These are phyloP conservation scores for Apamea crenata DNA, from an alignment of 2,888 invertebrate genomes.

Conservation along the genomic window DNA sequence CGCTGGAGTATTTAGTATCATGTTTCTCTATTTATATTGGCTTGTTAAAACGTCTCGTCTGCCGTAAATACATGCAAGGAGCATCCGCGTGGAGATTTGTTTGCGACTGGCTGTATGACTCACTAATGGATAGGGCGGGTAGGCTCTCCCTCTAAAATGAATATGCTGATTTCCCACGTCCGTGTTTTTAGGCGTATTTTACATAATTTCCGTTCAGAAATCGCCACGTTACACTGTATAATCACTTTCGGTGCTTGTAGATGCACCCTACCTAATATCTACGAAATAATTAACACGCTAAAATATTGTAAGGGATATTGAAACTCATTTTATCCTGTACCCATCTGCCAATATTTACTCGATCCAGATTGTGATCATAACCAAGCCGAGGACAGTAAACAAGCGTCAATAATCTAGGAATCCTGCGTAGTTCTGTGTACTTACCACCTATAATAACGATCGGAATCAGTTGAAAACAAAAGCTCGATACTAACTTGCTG, in stretches of 20 bases:
- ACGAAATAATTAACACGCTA: conserved; percentile 39
- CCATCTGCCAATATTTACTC: conserved; percentile 55
- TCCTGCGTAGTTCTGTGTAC: conserved; percentile 12
- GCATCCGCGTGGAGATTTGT: conserved; percentile 78
- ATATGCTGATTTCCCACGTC: conserved; percentile 87
- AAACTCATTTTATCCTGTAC: conserved; percentile 52
- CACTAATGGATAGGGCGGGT: conserved; percentile 86
- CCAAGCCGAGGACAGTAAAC: conserved; percentile 49
- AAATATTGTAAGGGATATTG: conserved; percentile 39
- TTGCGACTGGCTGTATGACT: conserved; percentile 81
- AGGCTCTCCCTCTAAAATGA: conserved; percentile 81
- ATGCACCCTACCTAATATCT: conserved; percentile 56
- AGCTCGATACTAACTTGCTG: conserved; percentile 62
- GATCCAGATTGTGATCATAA: conserved; percentile 53
- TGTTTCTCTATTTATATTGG: conserved; percentile 80
- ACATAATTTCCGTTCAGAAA: conserved; percentile 87
- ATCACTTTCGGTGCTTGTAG: conserved; percentile 70
- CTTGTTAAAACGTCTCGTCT: conserved; percentile 77
- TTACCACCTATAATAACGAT: conserved; percentile 41
- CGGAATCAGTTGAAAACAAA: conserved; percentile 59
- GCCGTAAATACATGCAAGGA: conserved; percentile 79
- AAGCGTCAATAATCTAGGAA: conserved; percentile 44
- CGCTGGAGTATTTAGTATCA: conserved; percentile 80
- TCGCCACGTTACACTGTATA: conserved; percentile 83
- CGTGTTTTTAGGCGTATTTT: conserved; percentile 86